Evolutionary conservation across 2,797 vertebrate genomes (phyloP), one percentile per base, ranked within the genome.

Genomic region (Phoxinus dragarum): DNA sequence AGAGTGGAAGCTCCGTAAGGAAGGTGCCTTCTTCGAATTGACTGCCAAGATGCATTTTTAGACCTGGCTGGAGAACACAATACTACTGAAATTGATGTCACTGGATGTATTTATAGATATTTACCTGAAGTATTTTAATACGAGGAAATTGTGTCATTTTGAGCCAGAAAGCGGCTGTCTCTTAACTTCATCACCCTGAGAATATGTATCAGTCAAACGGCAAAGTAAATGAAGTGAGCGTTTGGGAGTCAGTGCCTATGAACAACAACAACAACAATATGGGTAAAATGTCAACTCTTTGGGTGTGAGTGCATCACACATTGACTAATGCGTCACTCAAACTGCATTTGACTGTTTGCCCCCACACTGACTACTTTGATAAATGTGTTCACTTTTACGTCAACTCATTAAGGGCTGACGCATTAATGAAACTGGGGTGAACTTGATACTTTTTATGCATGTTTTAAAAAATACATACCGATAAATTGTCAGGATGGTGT

Each of bases 41-140:
- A 89, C 89, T 92, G 91, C 89, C 90, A 92, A 92, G 89, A 91
- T 90, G 88, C 92, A 95, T 93, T 95, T 95, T 94, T 94, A 95
- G 94, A 92, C 87, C 84, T 88, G 90, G 86, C 89, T 86, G 78
- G 89, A 91, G 93, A 94, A 92, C 81, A 83, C 92, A 90, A 91
- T 86, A 87, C 91, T 91, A 91, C 90, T 91, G 91, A 94, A 92
- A 93, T 91, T 95, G 93, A 95, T 95, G 95, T 90, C 92, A 92
- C n/a, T 3, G 82, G 64, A 84, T 81, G 87, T 94, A 95, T 95
- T 95, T 93, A 92, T 92, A 94, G 93, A 93, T 31, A 42, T 49
- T 38, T 79, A 86, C 92, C 90, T 84, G 87, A 73, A 83, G 84
- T 38, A 84, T 88, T 88, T 87, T 84, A 72, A 88, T 91, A 91